Base-by-base conservation (phyloP, 1,140 invertebrate species). In the Leptonema lineaticorne region DNA sequence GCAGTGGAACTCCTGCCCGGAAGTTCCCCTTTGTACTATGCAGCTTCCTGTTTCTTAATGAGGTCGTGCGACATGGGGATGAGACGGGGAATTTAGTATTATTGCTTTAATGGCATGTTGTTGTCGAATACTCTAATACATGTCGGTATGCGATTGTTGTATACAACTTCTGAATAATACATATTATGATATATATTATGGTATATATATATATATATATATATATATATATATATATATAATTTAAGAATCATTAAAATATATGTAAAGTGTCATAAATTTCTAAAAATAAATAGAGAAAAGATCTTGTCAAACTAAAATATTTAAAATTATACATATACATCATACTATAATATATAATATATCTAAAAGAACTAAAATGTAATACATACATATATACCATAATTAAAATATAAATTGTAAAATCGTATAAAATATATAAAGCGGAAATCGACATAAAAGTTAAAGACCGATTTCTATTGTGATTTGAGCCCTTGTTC, bases 61-160 rank as follows among this genome's bases (percentile, higher is more conserved):
- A 67, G 66, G 58, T 50, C 50, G 66, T 68, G 50, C 58, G 57
- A 28, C 33, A 8, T 11, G 46, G 46, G 66, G 66, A n/a, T n/a
- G n/a, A n/a, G n/a, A n/a, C n/a, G n/a, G n/a, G n/a, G 29, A 33
- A 68, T 68, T 68, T 63, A 68, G 58, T 68, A 48, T 63, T 68
- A 68, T 68, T 68, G 58, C 67, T 63, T 41, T 68, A 68, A 68
- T 68, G 59, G 66, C 66, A 68, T 50, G 66, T 60, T 68, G 53
- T 67, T 53, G 28, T 62, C n/a, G 58, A 30, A 62, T 62, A 62
- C 29, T n/a, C 37, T 28, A 7, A 57, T 29, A 56, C 26, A 66
- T 66, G 37, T n/a, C n/a, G 29, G 29, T 33, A 20, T 45, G 29
- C 64, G 33, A 67, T 58, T 67, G 64, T 57, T 57, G 2, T 18